Percentiles rank a stretch among this genome's conserved stretches.
These are phyloP conservation scores for Rana temporaria DNA, from an alignment of 2,113 vertebrate species.

Conservation along the genomic window DNA sequence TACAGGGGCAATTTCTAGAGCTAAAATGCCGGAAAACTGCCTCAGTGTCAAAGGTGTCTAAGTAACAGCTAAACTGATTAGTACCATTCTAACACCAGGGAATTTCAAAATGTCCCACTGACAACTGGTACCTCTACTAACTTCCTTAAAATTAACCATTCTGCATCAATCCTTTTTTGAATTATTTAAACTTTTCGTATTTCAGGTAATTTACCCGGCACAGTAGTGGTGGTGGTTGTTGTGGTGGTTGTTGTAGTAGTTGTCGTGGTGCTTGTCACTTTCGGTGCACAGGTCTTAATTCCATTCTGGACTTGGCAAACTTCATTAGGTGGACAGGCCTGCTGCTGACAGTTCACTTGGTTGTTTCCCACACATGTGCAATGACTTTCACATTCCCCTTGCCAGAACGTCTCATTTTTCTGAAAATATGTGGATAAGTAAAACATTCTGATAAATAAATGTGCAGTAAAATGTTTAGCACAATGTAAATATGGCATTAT, in stretches of 20 bases:
- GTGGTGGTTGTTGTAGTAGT: not conserved
- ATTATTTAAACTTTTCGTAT: too few relatives aligned
- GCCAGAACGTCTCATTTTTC: slow-evolving; percentile 70
- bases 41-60: too few relatives aligned
- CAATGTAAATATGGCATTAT: not conserved
- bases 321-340: slow-evolving; percentile 69
- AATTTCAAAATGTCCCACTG: too few relatives aligned
- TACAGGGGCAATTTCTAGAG: too few relatives aligned
- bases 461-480: too few relatives aligned
- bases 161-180: too few relatives aligned
- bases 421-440: slow-evolving; percentile 55
- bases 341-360: slow-evolving; percentile 64
- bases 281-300: not conserved
- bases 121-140: too few relatives aligned
- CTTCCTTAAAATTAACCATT: too few relatives aligned
- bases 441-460: not conserved
- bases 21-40: too few relatives aligned
- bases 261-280: not conserved
- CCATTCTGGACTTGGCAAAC: slow-evolving; percentile 75
- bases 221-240: not conserved
- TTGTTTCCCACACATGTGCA: slow-evolving; percentile 74
- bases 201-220: not conserved
- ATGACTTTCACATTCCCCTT: slow-evolving; percentile 68
- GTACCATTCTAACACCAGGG: too few relatives aligned
- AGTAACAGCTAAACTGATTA: too few relatives aligned